Base-by-base conservation (phyloP, 1,140 invertebrate genomes). In the Cydia strobilella region DNA sequence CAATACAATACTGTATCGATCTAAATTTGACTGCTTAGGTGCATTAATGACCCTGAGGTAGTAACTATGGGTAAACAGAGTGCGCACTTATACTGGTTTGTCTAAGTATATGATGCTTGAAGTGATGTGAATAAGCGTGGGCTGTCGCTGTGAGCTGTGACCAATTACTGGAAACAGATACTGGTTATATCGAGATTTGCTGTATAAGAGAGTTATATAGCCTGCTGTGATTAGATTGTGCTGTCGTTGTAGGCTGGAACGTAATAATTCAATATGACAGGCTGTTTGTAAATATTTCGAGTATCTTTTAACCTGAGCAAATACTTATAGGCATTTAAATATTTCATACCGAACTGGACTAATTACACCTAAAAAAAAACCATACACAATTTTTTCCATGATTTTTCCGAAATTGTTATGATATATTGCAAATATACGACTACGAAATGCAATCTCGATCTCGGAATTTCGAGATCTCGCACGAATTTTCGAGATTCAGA, bases 101-200 rank as follows among this genome's bases (percentile, higher is more conserved):
- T 12, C 0, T 6, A n/a, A 20, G 9, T 12, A 23, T 10, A 59
- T 23, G 0, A 20, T 12, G 15, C 20, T 20, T n/a, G 9, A 59
- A 59, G 54, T 59, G 20, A 12, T 23, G 7, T 20, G 20, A 59
- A 59, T 59, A 9, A 18, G 20, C 20, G 15, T 59, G 15, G 15
- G 54, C 54, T 59, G 54, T 59, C 54, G 54, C 54, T 59, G 54
- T 59, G 54, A 59, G 54, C 54, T 59, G 54, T 59, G 54, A 59
- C 54, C 54, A 59, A 59, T 59, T 59, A 59, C 54, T 59, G 54
- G 54, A 59, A 59, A 59, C 54, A 59, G 54, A 59, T 59, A 59
- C 54, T 6, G 20, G 54, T 59, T 59, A 59, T 59, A 59, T 59
- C 18, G 54, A 59, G 54, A 59, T 59, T 59, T 59, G 54, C 18